Percentiles rank a stretch among this genome's conserved stretches.
Evolutionary conservation across 2,888 invertebrate species (phyloP).

Genomic region (Encarsia formosa): DNA sequence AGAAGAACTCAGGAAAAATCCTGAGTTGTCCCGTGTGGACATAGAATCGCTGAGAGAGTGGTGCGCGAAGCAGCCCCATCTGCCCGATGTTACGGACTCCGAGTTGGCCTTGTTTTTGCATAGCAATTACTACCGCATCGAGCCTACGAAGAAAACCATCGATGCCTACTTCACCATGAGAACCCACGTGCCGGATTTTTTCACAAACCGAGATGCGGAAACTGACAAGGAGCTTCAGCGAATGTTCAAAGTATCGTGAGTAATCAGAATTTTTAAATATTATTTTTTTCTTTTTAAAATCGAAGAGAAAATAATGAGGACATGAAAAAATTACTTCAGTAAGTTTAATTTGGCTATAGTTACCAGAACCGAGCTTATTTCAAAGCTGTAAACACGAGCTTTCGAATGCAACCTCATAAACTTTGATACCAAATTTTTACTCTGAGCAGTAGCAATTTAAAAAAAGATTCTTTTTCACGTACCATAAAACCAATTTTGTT

Average conservation of each 20-base stretch:
- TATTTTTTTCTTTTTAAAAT: too few species aligned
- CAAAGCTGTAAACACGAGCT: too few species aligned
- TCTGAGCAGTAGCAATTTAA: too few species aligned
- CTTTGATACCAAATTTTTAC: too few species aligned
- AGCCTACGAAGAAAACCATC: slow-evolving; percentile 65
- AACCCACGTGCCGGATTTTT: slow-evolving; percentile 57
- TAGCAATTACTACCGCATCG: slow-evolving; percentile 66
- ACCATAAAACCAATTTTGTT: too few species aligned
- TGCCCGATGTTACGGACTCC: slow-evolving; percentile 58
- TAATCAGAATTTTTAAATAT: too few species aligned
- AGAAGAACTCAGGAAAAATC: slow-evolving; percentile 61
- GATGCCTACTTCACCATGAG: slow-evolving; percentile 66
- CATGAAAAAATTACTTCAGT: too few species aligned
- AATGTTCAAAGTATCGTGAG: slow-evolving; percentile 47
- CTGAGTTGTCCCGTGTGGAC: slow-evolving; percentile 60
- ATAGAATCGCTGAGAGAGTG: slow-evolving; percentile 60
- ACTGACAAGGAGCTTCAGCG: slow-evolving; percentile 51
- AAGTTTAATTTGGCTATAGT: too few species aligned
- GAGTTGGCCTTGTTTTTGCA: slow-evolving; percentile 65
- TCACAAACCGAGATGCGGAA: slow-evolving; percentile 51
- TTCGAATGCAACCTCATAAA: too few species aligned
- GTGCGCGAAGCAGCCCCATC: slow-evolving; percentile 66
- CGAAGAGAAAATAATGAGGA: too few species aligned
- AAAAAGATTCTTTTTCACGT: too few species aligned
- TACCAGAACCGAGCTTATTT: too few species aligned